Conservation (phyloP, 2,797 vertebrate genomes). For the Tachyglossus aculeatus region DNA sequence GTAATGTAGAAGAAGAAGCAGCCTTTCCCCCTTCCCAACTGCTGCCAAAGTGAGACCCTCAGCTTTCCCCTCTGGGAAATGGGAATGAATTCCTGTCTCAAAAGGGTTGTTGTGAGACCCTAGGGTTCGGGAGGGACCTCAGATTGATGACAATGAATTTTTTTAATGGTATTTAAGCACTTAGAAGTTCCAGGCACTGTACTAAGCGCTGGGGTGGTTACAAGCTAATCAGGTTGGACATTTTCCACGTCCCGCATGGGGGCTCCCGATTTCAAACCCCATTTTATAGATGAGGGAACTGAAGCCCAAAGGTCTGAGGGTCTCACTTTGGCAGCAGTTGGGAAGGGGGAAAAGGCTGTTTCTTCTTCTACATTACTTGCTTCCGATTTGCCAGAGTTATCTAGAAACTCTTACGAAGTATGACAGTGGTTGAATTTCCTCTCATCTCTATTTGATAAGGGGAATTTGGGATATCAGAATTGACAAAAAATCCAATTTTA, state of each 20-base stretch:
- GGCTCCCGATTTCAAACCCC: not conserved
- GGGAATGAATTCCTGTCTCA: too few species aligned
- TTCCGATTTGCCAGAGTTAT: not conserved
- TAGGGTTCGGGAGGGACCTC: too few species aligned
- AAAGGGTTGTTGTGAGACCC: too few species aligned
- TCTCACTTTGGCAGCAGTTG: not conserved
- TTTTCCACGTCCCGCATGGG: not conserved
- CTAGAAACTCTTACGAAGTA: not conserved
- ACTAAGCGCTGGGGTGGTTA: not conserved
- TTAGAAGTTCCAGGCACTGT: not conserved
- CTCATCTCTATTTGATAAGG: constrained; percentile 26
- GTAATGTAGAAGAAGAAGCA: not conserved
- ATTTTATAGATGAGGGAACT: not conserved
- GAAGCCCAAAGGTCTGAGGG: not conserved
- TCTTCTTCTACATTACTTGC: not conserved
- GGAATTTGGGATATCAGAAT: constrained; percentile 40
- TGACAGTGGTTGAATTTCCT: constrained; percentile 19
- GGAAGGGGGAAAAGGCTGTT: not conserved
- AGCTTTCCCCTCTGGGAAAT: not conserved
- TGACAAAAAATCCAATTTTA: constrained; percentile 35
- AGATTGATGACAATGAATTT: too few species aligned
- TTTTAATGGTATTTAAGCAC: too few species aligned
- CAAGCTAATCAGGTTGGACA: not conserved
- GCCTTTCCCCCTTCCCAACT: not conserved
- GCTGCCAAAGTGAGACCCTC: not conserved